phyloP scores from a whole-genome alignment of 2,797 vertebrate species.

The Urosaurus nigricauda region DNA sequence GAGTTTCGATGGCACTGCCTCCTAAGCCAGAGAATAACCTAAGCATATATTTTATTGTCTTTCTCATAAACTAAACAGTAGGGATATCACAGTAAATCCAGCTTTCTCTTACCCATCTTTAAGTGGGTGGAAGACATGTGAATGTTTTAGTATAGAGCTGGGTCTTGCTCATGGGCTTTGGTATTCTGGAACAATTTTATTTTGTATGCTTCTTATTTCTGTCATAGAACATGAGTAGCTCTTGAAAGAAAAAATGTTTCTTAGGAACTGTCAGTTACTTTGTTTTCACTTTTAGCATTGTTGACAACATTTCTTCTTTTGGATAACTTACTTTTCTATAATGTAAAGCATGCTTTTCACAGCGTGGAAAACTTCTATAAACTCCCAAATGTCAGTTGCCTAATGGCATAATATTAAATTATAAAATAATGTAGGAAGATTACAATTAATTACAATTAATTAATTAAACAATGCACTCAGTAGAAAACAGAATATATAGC shows the following conservation, averaged over 20 bases:
- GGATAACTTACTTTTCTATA: slow-evolving; percentile 9
- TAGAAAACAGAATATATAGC: slow-evolving; percentile 19
- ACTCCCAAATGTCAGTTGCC: not conserved
- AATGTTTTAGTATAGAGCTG: not conserved
- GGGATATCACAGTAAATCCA: not conserved
- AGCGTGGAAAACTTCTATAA: not conserved
- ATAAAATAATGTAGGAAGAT: not conserved
- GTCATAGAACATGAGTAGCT: not conserved
- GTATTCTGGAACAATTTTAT: not conserved
- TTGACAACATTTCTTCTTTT: not conserved
- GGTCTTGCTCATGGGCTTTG: not conserved
- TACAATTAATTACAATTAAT: not conserved
- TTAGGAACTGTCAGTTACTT: not conserved
- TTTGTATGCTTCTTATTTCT: not conserved
- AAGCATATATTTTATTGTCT: not conserved
- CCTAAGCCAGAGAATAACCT: not conserved
- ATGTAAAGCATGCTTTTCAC: not conserved
- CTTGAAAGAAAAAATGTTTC: not conserved
- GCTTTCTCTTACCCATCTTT: not conserved
- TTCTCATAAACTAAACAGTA: not conserved
- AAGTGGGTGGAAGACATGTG: not conserved
- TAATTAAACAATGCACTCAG: not conserved
- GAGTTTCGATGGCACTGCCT: not conserved
- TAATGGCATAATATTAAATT: not conserved
- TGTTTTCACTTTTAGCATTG: slow-evolving; percentile 1